Base-by-base conservation (phyloP, 2,113 vertebrate genomes). In the Sceloporus tristichus region DNA sequence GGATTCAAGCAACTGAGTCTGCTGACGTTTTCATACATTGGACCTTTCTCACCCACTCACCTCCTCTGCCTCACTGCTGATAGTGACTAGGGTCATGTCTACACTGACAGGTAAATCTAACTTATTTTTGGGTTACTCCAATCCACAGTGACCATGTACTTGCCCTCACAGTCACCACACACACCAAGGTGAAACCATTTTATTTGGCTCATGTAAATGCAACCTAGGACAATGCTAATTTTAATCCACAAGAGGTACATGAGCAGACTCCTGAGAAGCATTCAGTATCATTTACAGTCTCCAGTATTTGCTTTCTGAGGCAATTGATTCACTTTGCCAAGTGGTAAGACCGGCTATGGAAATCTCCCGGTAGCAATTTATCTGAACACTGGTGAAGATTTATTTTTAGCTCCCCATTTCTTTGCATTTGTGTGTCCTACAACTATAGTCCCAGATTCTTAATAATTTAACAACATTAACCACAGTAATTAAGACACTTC, bases 401-500 rank as follows among this genome's bases (percentile, higher is more conserved):
- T 25, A 90, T 23, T 62, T 80, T 88, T 79, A 90, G 73, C 7
- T 29, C 25, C 38, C 10, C 27, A 8, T 82, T 82, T 54, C 87
- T 59, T 82, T 42, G 4, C 3, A 90, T 91, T 23, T 70, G 10
- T 53, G 0, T 74, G 29, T 87, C 93, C 87, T 79, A 70, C n/a
- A 91, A 54, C 10, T 83, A 70, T 65, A 90, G 34, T 73, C 10
- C 86, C 19, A 42, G 71, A 76, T 48, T 0, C 82, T 1, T 53
- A 62, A 75, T 56, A 76, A 90, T 75, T 29, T 80, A 65, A 56
- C 83, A 7, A 56, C 59, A 75, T 87, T 73, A 79, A 81, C 11
- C 78, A 34, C 11, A n/a, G 78, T 77, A 81, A n/a, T 56, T 79
- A 59, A 62, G 88, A 88, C 53, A 76, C 1, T 85, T 90, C 77